These are phyloP conservation scores for Amphiura filiformis DNA, from an alignment of 35 echinoderm and acorn worm genomes.

Conservation along the genomic window DNA sequence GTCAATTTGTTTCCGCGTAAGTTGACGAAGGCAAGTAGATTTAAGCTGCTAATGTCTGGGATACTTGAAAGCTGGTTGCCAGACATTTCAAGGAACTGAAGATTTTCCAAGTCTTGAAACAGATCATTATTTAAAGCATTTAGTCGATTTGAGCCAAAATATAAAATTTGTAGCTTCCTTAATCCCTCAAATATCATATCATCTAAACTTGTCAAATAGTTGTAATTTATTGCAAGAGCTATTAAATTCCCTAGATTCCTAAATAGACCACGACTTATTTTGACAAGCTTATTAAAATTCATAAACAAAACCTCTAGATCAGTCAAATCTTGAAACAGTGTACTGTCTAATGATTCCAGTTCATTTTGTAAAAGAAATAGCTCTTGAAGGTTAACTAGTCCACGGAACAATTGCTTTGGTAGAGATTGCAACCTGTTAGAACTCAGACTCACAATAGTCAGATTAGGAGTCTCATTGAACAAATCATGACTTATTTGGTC, in stretches of 20 bases:
- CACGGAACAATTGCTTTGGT: not conserved
- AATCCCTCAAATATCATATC: not conserved
- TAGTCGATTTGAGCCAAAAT: not conserved
- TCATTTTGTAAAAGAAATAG: not conserved
- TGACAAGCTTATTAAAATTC: not conserved
- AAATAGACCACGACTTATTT: not conserved
- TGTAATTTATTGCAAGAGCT: not conserved
- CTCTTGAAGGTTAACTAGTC: not conserved
- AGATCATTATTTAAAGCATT: not conserved
- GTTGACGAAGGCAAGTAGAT: not conserved
- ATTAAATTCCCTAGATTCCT: not conserved
- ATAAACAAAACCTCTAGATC: not conserved
- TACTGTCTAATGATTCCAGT: not conserved
- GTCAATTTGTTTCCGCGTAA: not conserved
- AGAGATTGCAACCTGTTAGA: not conserved
- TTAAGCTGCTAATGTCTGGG: not conserved
- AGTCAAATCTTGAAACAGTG: not conserved
- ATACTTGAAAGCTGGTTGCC: too few species aligned
- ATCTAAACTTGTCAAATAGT: not conserved
- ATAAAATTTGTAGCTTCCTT: not conserved
- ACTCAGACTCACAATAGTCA: not conserved
- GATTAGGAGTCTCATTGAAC: not conserved
- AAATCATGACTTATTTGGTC: not conserved
- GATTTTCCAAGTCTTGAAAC: not conserved
- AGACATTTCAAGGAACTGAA: not conserved